Base-by-base conservation (phyloP, 1,140 invertebrate species). In the Lanistes nyassanus region DNA sequence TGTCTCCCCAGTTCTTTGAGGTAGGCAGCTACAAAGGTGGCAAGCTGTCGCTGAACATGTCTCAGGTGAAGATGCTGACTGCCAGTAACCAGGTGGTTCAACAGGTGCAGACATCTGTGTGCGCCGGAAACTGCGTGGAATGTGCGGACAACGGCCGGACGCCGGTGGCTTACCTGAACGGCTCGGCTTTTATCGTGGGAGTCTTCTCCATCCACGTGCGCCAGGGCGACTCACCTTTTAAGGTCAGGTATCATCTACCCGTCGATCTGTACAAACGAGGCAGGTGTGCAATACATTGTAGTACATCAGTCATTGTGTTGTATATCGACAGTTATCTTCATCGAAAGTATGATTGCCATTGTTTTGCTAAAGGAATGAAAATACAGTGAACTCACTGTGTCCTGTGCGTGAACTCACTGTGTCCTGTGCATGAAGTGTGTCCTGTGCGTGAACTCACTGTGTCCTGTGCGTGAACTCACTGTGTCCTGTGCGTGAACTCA, bases 151-250 rank as follows among this genome's bases (percentile, higher is more conserved):
- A 58, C n/a, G 79, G 75, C 21, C 55, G 74, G 9, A 80, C 82
- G 1, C 79, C 79, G 0, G 79, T 83, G 47, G 77, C 77, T n/a
- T 79, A 78, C 58, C 21, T 84, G n/a, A 70, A 79, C 62, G 85
- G 83, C 0, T 80, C 82, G 23, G 78, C 80, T 0, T 81, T 81
- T 42, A 76, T 86, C 34, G n/a, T 85, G 0, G 85, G 85, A 21
- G 78, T 87, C n/a, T 83, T 87, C 69, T 82, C 84, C 11, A 55
- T 85, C 23, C 85, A 87, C 69, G 76, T 79, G 47, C 74, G 76
- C 0, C 76, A 81, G 19, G 53, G 51, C 0, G 68, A 81, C 56
- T 74, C 78, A 9, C 80, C 80, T 13, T 85, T 84, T 58, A 53
- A 60, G 70, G 70, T 72, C 21, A 23, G 51, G 26, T 31, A 7